Evolutionary conservation across 2,888 invertebrate genomes (phyloP).

Genomic region (Drosophila sordidula): DNA sequence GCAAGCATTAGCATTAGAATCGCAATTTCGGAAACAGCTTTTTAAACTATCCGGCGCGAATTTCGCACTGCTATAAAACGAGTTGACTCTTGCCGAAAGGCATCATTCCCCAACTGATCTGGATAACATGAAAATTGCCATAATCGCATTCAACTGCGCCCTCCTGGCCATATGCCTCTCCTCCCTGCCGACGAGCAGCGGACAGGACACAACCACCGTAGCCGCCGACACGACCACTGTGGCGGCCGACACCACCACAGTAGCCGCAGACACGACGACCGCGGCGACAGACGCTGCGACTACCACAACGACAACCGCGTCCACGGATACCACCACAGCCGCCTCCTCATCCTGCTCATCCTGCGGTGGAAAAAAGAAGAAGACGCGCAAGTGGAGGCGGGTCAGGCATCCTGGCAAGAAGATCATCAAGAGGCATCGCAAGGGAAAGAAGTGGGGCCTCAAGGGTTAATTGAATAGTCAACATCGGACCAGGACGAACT

Average conservation of each 20-base stretch:
- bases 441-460: conserved; percentile 5
- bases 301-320: no score
- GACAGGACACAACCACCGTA: not conserved
- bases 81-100: not conserved
- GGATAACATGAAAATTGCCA: conserved; percentile 16
- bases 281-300: no score
- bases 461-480: not conserved
- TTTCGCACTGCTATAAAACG: conserved; percentile 12
- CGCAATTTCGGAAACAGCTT: not conserved
- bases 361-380: conserved; percentile 3
- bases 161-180: conserved; percentile 17
- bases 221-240: not conserved
- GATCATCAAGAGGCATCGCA: not conserved
- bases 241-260: not conserved
- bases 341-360: not conserved
- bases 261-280: no score
- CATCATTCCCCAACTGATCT: conserved; percentile 15
- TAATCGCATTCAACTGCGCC: conserved; percentile 18
- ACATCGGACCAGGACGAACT: not conserved
- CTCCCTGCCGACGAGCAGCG: conserved; percentile 12
- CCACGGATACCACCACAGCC: not conserved
- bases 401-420: not conserved
- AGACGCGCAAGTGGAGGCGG: not conserved
- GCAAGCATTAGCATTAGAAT: not conserved
- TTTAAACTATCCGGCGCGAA: not conserved